Evolutionary conservation across 2,888 invertebrate species (phyloP), one percentile per base, ranked within the genome.

Genomic region (Gymnocheta viridis): DNA sequence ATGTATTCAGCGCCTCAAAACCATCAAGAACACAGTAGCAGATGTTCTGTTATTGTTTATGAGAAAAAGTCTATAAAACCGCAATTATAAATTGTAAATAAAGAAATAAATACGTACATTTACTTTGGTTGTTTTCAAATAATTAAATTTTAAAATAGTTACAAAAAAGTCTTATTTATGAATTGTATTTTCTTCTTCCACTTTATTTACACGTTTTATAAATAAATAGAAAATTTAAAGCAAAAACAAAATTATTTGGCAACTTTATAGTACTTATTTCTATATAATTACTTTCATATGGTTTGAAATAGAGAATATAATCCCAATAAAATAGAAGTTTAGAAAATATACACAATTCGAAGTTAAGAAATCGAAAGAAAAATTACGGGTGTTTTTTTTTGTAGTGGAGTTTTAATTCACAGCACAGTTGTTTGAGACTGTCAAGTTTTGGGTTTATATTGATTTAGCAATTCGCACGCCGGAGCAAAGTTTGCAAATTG

Each of bases 1-100:
- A 5, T 27, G 12, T 10, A 32, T 29, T 12, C 4, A 38, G 17
- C 29, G 17, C 29, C 47, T 27, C 24, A 47, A 58, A 66, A 17
- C 9, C 19, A 49, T 19, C 24, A 19, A 27, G n/a, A 62, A 62
- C 41, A 62, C 29, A 78, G 35, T 44, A 54, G 44, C 72, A 66
- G 79, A 79, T 79, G 64, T 78, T 60, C 27, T 35, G 56, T 27
- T 72, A 66, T 70, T 64, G 17, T 47, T 72, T 1, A 44, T 27
- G 29, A 54, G 58, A 22, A 54, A 56, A 35, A 19, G 29, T 66
- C 10, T 10, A 44, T 17, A 24, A 72, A 79, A 79, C 79, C 72
- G 47, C 72, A 79, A 72, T 64, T 72, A 72, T 62, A 54, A 62
- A 41, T 64, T 49, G 19, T 44, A 38, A 79, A 79, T 78, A 70